These are phyloP conservation scores for Hyles lineata DNA, from an alignment of 2,888 invertebrate genomes.

Conservation along the genomic window DNA sequence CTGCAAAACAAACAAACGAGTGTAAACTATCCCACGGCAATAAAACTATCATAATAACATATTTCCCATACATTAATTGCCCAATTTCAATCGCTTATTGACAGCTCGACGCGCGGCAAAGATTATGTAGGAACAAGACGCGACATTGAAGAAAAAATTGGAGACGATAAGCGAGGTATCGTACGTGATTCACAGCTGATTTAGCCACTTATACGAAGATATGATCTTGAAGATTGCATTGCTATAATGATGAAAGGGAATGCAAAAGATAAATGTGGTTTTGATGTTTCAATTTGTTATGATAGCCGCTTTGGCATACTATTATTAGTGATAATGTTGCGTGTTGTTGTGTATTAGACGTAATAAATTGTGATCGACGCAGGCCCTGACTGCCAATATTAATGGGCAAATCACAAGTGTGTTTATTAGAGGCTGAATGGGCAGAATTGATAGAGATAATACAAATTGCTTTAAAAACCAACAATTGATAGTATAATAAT, in stretches of 20 bases:
- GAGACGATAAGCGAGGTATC: background rate
- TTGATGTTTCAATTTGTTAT: too few relatives aligned
- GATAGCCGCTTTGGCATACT: too few relatives aligned
- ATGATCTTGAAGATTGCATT: background rate
- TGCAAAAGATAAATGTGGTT: background rate
- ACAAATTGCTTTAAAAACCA: too few relatives aligned
- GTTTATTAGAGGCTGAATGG: too few relatives aligned
- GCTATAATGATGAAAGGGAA: background rate
- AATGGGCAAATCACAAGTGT: too few relatives aligned
- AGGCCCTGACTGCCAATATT: too few relatives aligned
- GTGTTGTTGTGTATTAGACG: too few relatives aligned
- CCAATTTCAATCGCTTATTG: conserved; percentile 52
- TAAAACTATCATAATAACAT: conserved; percentile 53
- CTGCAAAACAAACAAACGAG: conserved; percentile 37
- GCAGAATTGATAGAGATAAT: too few relatives aligned
- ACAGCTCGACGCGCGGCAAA: conserved; percentile 37
- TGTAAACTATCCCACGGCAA: conserved; percentile 55
- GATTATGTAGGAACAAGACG: conserved; percentile 17
- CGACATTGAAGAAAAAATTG: background rate
- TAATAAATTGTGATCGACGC: too few relatives aligned
- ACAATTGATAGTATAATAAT: too few relatives aligned
- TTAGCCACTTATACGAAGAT: background rate
- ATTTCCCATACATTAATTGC: conserved; percentile 57
- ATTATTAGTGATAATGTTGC: too few relatives aligned
- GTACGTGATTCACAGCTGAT: conserved; percentile 1